Conservation (phyloP, 53 echinoderm and acorn worm genomes). For the Zoroaster sp. region DNA sequence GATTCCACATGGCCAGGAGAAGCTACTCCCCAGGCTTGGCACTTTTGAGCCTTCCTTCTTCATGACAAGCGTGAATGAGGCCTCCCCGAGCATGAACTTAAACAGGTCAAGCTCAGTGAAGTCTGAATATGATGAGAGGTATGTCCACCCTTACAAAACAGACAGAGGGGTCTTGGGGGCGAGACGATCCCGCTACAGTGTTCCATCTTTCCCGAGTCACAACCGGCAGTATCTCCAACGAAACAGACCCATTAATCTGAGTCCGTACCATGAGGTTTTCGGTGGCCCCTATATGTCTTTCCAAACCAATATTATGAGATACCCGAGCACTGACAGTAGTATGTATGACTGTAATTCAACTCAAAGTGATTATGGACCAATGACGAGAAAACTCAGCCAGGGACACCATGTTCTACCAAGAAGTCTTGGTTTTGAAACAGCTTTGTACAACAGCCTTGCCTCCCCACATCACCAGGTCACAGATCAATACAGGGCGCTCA, state of each 20-base stretch:
- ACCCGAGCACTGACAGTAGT: constrained; percentile 20
- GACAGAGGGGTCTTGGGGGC: not conserved
- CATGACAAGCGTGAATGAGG: constrained; percentile 37
- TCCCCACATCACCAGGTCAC: not conserved
- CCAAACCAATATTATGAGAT: not conserved
- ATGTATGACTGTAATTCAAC: not conserved
- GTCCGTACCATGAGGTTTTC: not conserved
- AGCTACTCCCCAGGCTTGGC: not conserved
- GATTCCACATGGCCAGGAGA: not conserved
- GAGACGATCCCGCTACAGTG: constrained; percentile 30
- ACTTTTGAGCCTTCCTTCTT: not conserved
- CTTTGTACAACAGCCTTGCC: not conserved
- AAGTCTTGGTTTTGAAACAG: constrained; percentile 1
- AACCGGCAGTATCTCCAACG: not conserved
- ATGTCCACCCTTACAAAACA: not conserved
- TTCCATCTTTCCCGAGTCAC: constrained; percentile 28
- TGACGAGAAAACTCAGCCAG: not conserved
- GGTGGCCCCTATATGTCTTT: not conserved
- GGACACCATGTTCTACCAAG: not conserved
- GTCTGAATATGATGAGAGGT: constrained; percentile 2
- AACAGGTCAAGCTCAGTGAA: constrained; percentile 32
- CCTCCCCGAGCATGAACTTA: not conserved
- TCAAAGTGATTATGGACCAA: not conserved
- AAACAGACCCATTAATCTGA: not conserved
- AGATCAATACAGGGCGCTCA: not conserved